A percentile compares a stretch with the other conserved stretches of the same genome.
Evolutionary conservation across 2,113 vertebrate species (phyloP).

Genomic region (Sceloporus undulatus): DNA sequence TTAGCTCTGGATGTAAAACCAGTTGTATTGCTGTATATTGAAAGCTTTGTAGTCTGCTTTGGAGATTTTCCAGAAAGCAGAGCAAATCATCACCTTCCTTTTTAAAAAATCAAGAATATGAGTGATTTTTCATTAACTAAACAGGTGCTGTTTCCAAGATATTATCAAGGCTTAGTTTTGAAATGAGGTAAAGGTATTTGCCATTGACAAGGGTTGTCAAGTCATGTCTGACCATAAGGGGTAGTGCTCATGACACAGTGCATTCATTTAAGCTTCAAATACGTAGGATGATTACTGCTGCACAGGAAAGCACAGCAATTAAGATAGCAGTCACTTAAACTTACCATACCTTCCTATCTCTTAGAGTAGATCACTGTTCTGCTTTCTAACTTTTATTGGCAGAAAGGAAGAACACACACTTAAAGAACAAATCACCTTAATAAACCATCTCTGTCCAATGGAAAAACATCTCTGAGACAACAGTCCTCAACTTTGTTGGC

Average conservation of each 20-base stretch:
- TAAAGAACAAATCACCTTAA: not conserved
- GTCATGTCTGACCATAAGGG: no score
- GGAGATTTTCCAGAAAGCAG: not conserved
- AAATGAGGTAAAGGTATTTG: not conserved
- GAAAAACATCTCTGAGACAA: no score
- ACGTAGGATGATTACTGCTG: not conserved
- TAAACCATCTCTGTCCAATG: no score
- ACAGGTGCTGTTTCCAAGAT: no score
- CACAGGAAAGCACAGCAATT: not conserved
- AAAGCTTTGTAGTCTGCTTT: not conserved
- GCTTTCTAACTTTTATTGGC: not conserved
- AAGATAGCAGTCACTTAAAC: not conserved
- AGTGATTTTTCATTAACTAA: not conserved
- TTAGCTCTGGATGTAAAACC: not conserved
- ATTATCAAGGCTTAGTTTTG: not conserved
- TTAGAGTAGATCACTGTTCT: not conserved
- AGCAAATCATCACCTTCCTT: not conserved
- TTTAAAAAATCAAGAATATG: not conserved
- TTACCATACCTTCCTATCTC: not conserved
- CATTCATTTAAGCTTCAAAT: not conserved
- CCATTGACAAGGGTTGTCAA: no score
- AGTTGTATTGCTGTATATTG: not conserved
- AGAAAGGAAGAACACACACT: not conserved
- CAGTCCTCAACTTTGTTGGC: no score
- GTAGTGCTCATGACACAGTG: not conserved